Evolutionary conservation across 64 coral and sea anemone species (phyloP), one percentile per base, ranked within the genome.

Genomic region (Platygyra sinensis): DNA sequence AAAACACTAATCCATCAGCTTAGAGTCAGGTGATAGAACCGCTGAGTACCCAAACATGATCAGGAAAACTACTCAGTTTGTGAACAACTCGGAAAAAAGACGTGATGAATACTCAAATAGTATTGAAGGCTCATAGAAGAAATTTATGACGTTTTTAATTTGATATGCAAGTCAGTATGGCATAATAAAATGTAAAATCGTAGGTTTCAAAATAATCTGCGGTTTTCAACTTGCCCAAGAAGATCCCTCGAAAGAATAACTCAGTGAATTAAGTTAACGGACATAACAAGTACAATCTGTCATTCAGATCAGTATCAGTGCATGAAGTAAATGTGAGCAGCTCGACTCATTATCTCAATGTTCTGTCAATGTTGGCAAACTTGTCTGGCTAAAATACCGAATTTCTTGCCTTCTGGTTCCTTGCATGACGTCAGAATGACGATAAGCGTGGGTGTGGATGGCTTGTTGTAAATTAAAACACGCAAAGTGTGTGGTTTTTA

Each of bases 351-450:
- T 5, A 16, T 14, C 15, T 57, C 54, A 57, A 57, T 57, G 54
- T 16, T 57, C 10, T 57, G 10, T 12, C 54, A 57, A 57, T 57
- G 54, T 57, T 57, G 54, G 0, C 63, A 57, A 57, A 57, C n/a
- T 69, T 24, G 8, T 69, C 25, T 69, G 65, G 49, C 55, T 79
- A n/a, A 19, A 22, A 7, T 77, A 16, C 19, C 22, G 10, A 6
- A 31, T 61, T 13, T 30, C 28, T 25, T 22, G 31, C 10, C 24
- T 18, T 11, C 36, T 18, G 30, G 24, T 38, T 46, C n/a, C 12
- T 20, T 81, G 24, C 6, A 49, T 85, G 81, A 85, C 81, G 36
- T 85, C 81, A 85, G 1, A 10, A 27, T 72, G 63, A 85, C 81
- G 63, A 16, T 10, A 25, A 85, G 81, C 81, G 81, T 85, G 22